phyloP scores from a whole-genome alignment of 2,113 vertebrate genomes.

The Rhabdomys dilectus region DNA sequence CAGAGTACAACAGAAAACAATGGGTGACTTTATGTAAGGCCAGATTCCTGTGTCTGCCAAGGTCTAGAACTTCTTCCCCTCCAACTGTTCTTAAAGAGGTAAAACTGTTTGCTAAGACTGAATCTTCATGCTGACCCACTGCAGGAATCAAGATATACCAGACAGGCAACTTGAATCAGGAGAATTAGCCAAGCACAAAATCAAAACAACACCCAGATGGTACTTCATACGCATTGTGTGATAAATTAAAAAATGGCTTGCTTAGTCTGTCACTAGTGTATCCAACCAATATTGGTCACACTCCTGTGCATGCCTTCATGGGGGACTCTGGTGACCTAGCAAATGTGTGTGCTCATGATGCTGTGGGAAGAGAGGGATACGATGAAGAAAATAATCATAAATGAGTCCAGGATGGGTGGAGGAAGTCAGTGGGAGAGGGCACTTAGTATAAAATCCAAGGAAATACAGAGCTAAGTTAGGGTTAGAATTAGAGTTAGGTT shows the following conservation, averaged over 20 bases:
- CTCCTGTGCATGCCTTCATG: not conserved
- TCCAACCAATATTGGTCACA: too few relatives aligned
- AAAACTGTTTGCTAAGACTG: not conserved
- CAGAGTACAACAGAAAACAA: not conserved
- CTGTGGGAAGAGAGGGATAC: not conserved
- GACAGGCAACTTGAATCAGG: not conserved
- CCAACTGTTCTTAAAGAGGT: too few relatives aligned
- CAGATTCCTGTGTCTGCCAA: too few relatives aligned
- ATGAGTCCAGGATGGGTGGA: not conserved
- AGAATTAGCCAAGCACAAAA: not conserved
- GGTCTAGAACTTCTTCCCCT: rapidly evolving
- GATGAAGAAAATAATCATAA: too few relatives aligned
- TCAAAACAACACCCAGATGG: not conserved
- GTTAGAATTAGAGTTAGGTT: too few relatives aligned
- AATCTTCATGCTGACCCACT: not conserved
- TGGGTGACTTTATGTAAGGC: too few relatives aligned
- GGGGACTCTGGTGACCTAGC: not conserved
- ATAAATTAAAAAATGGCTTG: not conserved
- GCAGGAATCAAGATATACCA: not conserved
- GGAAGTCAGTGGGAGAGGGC: not conserved
- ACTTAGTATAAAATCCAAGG: not conserved
- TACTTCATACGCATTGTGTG: not conserved
- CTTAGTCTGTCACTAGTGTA: too few relatives aligned
- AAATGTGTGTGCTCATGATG: not conserved
- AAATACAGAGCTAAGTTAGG: too few relatives aligned